A percentile compares a stretch with the other conserved stretches of the same genome.
phyloP scores from a whole-genome alignment of 2,797 vertebrate genomes.

The Phyllotis vaccarum region DNA sequence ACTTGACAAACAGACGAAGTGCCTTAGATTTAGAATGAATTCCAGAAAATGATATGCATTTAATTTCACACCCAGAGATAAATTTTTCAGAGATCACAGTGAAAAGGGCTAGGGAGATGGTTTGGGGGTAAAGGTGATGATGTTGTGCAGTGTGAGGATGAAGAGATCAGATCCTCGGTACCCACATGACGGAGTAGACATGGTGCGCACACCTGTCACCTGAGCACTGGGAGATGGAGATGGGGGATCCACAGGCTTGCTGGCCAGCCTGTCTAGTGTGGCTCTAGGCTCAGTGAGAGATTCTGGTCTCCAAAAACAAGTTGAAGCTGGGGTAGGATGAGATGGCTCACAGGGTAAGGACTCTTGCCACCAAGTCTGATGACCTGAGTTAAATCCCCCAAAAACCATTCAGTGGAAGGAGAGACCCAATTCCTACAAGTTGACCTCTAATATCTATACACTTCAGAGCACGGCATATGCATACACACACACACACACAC shows the following conservation, averaged over 20 bases:
- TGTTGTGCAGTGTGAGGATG: neutral
- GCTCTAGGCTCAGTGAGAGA: neutral
- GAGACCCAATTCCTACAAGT: neutral
- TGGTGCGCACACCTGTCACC: neutral
- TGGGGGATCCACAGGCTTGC: neutral
- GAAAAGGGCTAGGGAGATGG: neutral
- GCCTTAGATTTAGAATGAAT: conserved; percentile 44
- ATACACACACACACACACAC: neutral
- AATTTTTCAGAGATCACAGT: conserved; percentile 1
- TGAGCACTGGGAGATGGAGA: too few relatives aligned
- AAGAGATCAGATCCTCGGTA: neutral
- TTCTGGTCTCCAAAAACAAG: neutral
- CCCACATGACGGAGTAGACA: neutral
- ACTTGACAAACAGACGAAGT: conserved; percentile 51
- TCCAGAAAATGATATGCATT: conserved; percentile 42
- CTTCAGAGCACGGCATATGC: neutral
- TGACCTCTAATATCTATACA: neutral
- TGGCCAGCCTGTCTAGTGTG: neutral
- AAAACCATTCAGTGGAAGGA: neutral
- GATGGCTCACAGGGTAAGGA: neutral
- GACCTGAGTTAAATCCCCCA: neutral
- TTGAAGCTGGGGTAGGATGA: neutral
- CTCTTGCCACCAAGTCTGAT: neutral
- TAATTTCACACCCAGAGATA: conserved; percentile 22
- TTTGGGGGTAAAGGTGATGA: neutral